Base-by-base conservation (phyloP, 2,797 vertebrate genomes). In the Eulemur coronatus region DNA sequence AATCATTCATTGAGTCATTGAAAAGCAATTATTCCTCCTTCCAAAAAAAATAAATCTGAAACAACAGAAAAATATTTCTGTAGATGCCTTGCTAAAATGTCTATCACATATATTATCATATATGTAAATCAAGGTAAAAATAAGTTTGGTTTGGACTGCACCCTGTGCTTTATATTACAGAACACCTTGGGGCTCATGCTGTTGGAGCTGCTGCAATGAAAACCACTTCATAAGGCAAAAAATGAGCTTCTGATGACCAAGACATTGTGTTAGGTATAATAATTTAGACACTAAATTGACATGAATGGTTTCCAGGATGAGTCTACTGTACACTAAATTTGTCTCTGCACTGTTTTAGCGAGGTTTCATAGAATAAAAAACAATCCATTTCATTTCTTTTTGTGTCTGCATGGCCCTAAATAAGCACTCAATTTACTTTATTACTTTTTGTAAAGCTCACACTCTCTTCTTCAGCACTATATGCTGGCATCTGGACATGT, bases 211-310 rank as follows among this genome's bases (percentile, higher is more conserved):
- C 18, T 69, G 28, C 38, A 94, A 57, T 33, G 33, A n/a, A 75
- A 94, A 84, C 7, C 1, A 55, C 9, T 57, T 18, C 26, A 59
- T 59, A 85, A 85, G 12, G 41, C n/a, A 38, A 22, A 96, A 89
- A 92, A 70, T 22, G 3, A 65, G 14, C 30, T 76, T 87, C 38
- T 76, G 43, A 78, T 94, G 81, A 93, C 61, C 48, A 94, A 91
- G 22, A 63, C 7, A 17, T 3, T 61, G 1, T 82, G 35, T 61
- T 84, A 75, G 18, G 35, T 7, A 67, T 48, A 87, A 65, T 84
- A 84, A 81, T 59, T 94, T 93, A 78, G 41, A 76, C 5, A 82
- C 7, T 50, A 96, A 95, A 78, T 78, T 94, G 85, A 85, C 17
- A 26, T 28, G 35, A 73, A 73, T 57, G 6, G 14, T 70, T 84